phyloP scores from a whole-genome alignment of 2,888 invertebrate species.

The Anaspis maculata region DNA sequence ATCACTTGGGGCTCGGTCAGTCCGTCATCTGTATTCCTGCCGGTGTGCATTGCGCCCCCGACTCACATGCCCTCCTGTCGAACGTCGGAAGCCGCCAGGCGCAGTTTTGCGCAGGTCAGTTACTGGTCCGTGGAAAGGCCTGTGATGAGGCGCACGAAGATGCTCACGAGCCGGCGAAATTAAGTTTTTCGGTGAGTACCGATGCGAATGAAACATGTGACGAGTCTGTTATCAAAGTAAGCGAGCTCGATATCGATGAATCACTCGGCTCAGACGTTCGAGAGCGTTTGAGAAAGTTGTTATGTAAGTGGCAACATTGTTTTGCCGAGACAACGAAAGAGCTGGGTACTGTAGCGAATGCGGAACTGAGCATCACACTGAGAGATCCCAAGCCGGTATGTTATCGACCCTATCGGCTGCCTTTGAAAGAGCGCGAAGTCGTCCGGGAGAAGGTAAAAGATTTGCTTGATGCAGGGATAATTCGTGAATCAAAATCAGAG shows the following conservation, averaged over 20 bases:
- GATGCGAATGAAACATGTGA: no score
- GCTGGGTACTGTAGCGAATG: background rate
- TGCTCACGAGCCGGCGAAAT: background rate
- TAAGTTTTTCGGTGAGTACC: no score
- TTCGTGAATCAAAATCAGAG: slow-evolving; percentile 11
- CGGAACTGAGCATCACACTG: slow-evolving; percentile 8
- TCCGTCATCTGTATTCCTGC: background rate
- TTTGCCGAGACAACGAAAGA: background rate
- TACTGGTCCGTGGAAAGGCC: background rate
- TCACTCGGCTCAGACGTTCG: background rate
- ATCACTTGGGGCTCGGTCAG: no score
- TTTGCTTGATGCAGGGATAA: slow-evolving; percentile 5
- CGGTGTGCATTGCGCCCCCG: background rate
- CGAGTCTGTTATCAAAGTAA: no score
- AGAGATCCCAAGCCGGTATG: slow-evolving; percentile 21
- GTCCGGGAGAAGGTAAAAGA: slow-evolving; percentile 8
- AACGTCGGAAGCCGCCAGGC: background rate
- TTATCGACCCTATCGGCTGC: slow-evolving; percentile 22
- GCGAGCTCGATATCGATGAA: background rate
- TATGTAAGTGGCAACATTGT: background rate
- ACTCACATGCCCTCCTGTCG: background rate
- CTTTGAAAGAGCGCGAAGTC: slow-evolving; percentile 15
- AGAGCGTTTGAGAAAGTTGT: background rate
- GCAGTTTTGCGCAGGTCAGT: no score
- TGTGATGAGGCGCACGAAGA: background rate